Percentiles rank a stretch among this genome's conserved stretches.
Evolutionary conservation across 2,797 vertebrate genomes (phyloP).

Genomic region (Diplodus sargus): DNA sequence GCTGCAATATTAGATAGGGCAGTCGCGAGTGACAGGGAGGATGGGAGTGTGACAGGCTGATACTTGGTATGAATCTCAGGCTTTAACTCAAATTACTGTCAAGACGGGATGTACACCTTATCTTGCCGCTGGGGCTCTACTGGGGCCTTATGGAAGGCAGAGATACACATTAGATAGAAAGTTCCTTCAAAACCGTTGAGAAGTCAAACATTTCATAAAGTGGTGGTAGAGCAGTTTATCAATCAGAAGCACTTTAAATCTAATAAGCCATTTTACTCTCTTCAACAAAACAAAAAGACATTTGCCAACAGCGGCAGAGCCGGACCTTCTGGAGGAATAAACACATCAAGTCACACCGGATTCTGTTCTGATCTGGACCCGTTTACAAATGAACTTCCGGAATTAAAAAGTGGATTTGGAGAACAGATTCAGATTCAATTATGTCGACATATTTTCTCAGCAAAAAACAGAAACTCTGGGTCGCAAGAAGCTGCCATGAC

Average conservation of each 20-base stretch:
- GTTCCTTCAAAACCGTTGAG: conserved; percentile 41
- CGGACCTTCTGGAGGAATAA: too few relatives aligned
- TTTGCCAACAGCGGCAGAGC: too few relatives aligned
- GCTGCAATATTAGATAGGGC: conserved; percentile 76
- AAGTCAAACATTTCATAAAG: conserved; percentile 21
- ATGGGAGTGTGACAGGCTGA: conserved; percentile 70
- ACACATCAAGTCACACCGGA: too few relatives aligned
- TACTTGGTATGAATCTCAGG: conserved; percentile 61
- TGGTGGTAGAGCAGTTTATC: conserved; percentile 8
- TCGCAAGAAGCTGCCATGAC: too few relatives aligned
- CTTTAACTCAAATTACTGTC: conserved; percentile 74
- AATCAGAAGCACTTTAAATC: not conserved
- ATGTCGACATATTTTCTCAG: too few relatives aligned
- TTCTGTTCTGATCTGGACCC: too few relatives aligned
- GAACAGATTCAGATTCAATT: too few relatives aligned
- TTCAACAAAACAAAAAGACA: not conserved
- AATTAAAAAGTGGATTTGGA: too few relatives aligned
- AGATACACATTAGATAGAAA: conserved; percentile 58
- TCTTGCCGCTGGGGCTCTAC: conserved; percentile 57
- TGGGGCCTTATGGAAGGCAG: conserved; percentile 44
- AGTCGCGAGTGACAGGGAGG: conserved; percentile 57
- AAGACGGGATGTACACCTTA: conserved; percentile 63
- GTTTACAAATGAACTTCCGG: too few relatives aligned
- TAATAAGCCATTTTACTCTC: not conserved
- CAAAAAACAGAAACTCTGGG: too few relatives aligned